Conservation (phyloP, 1,140 invertebrate species). For the Cydia amplana region DNA sequence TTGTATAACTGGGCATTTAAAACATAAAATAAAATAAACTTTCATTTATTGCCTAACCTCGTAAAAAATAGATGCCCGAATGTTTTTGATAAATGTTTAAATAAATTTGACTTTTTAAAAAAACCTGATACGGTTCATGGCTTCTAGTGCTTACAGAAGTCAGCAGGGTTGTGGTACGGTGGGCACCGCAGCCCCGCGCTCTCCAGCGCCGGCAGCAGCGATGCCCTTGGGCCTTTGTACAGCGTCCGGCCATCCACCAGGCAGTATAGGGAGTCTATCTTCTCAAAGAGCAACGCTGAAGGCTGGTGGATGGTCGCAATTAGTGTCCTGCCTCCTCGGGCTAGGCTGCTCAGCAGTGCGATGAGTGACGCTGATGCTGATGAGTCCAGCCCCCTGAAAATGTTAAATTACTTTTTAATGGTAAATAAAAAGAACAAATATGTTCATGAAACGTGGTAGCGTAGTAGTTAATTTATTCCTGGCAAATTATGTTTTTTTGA, state of each 20-base stretch:
- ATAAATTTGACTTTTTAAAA: no score
- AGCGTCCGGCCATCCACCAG: slow-evolving; percentile 92
- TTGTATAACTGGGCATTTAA: no score
- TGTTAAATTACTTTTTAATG: slow-evolving; percentile 15
- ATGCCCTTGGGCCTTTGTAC: slow-evolving; percentile 88
- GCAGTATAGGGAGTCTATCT: slow-evolving; percentile 97
- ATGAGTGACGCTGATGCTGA: slow-evolving; percentile 92
- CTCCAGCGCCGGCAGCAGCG: slow-evolving; percentile 90
- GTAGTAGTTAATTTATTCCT: not conserved
- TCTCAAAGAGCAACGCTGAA: slow-evolving; percentile 95
- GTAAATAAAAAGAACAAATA: not conserved
- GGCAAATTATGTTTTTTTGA: no score
- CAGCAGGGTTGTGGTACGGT: slow-evolving; percentile 96
- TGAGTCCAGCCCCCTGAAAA: slow-evolving; percentile 90
- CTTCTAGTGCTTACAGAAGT: slow-evolving; percentile 87
- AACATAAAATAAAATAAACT: no score
- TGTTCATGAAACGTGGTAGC: not conserved
- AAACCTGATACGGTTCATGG: no score
- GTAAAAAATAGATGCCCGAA: no score
- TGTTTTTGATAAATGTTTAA: no score
- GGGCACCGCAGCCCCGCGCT: slow-evolving; percentile 91
- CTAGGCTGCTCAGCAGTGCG: slow-evolving; percentile 86
- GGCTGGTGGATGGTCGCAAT: slow-evolving; percentile 98
- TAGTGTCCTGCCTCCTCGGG: slow-evolving; percentile 88
- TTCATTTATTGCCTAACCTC: no score